Percentiles rank a stretch among this genome's conserved stretches.
phyloP scores from a whole-genome alignment of 2,888 invertebrate species.

The Scaptomyza flava region DNA sequence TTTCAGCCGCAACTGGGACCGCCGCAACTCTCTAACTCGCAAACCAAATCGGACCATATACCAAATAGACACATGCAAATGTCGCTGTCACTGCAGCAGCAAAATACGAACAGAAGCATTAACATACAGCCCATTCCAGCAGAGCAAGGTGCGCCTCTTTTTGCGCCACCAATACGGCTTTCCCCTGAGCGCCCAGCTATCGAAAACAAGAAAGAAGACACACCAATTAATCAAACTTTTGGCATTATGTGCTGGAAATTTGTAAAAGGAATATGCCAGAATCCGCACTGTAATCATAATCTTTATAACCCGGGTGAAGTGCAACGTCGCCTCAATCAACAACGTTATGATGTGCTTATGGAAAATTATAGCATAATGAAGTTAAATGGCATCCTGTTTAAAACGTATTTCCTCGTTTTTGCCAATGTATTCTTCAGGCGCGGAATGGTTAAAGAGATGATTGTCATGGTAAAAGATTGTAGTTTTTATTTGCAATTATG shows the following conservation, averaged over 20 bases:
- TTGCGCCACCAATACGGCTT: slow-evolving; percentile 38
- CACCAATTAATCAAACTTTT: slow-evolving; percentile 26
- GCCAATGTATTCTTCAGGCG: slow-evolving; percentile 35
- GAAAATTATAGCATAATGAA: slow-evolving; percentile 26
- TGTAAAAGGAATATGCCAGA: slow-evolving; percentile 29
- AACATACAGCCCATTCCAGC: background rate
- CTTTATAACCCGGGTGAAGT: slow-evolving; percentile 27
- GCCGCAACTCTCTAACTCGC: background rate
- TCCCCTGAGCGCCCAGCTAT: background rate
- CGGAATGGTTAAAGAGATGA: slow-evolving; percentile 13
- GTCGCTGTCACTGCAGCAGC: too few relatives aligned
- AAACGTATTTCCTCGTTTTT: slow-evolving; percentile 31
- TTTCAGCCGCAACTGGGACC: background rate
- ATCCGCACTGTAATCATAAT: slow-evolving; percentile 39
- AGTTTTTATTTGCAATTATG: slow-evolving; percentile 23
- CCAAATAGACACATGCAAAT: background rate
- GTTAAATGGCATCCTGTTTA: slow-evolving; percentile 30
- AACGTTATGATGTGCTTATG: background rate
- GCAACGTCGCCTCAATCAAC: slow-evolving; percentile 15
- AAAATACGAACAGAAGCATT: background rate
- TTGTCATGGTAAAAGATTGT: slow-evolving; percentile 46
- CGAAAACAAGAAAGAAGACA: background rate
- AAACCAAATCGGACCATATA: too few relatives aligned
- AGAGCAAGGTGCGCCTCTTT: slow-evolving; percentile 3
- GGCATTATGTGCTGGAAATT: slow-evolving; percentile 44